Evolutionary conservation across 64 coral and sea anemone genomes (phyloP).

Genomic region (Actinia tenebrosa): DNA sequence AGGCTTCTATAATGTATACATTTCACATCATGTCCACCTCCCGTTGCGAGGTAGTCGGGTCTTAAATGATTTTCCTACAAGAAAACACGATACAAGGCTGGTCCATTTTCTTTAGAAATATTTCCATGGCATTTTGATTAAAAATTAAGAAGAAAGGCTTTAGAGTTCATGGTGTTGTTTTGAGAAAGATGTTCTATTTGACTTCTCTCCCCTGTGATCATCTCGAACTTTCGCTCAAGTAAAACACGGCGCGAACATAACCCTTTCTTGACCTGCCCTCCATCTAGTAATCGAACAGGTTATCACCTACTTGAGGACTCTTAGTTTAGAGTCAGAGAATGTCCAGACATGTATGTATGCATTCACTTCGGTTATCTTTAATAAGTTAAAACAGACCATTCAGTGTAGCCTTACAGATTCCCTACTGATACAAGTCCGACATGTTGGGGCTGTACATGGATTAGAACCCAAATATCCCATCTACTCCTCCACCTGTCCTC

Average conservation of each 20-base stretch:
- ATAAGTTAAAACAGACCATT: neutral
- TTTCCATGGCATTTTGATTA: neutral
- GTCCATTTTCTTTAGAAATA: neutral
- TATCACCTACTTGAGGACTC: conserved; percentile 11
- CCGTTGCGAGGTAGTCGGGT: neutral
- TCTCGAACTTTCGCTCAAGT: neutral
- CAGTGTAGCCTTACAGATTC: conserved; percentile 8
- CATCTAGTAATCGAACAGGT: conserved; percentile 1
- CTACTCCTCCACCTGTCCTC: neutral
- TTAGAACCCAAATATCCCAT: neutral
- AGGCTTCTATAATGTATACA: neutral
- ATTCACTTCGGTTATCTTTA: neutral
- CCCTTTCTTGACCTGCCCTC: neutral
- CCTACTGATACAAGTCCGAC: neutral
- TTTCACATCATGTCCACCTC: neutral
- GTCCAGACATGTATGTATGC: neutral
- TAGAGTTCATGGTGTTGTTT: neutral
- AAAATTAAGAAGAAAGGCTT: neutral
- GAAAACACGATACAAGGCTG: conserved; percentile 1
- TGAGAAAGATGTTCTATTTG: neutral
- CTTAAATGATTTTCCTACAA: neutral
- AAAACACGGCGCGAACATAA: neutral
- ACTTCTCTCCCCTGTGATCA: neutral
- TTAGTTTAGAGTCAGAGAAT: conserved; percentile 2
- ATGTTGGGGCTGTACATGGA: neutral